phyloP scores from a whole-genome alignment of 2,888 invertebrate species.

The Ochlodes sylvanus region DNA sequence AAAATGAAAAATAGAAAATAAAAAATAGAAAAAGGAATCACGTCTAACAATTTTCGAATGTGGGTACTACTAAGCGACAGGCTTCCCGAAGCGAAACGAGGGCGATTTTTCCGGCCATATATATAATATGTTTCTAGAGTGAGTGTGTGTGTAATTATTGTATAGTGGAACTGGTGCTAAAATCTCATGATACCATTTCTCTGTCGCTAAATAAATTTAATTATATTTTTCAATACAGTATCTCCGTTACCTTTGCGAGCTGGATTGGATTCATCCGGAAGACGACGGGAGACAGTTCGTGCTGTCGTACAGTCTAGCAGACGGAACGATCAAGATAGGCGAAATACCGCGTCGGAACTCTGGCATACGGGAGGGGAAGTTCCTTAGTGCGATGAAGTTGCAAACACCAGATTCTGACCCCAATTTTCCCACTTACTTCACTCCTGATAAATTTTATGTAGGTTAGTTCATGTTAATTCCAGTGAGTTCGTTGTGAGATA shows the following conservation, averaged over 20 bases:
- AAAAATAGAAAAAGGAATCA: too few species aligned
- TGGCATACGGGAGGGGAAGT: constrained; percentile 91
- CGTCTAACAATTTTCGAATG: too few species aligned
- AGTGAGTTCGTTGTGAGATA: not conserved
- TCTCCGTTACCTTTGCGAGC: constrained; percentile 89
- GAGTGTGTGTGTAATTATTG: too few species aligned
- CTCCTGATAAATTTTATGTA: constrained; percentile 91
- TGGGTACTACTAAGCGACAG: too few species aligned
- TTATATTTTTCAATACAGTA: constrained; percentile 60
- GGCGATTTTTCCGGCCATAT: too few species aligned
- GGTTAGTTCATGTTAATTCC: constrained; percentile 76
- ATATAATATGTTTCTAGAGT: too few species aligned
- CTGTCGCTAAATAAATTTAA: too few species aligned
- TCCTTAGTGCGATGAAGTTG: constrained; percentile 87
- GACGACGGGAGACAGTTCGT: constrained; percentile 91
- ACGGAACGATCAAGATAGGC: constrained; percentile 90
- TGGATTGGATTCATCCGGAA: constrained; percentile 92
- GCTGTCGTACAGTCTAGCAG: constrained; percentile 89
- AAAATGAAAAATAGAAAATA: too few species aligned
- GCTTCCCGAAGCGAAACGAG: too few species aligned
- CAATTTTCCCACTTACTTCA: constrained; percentile 90
- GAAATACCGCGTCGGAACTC: constrained; percentile 91
- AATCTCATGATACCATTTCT: too few species aligned
- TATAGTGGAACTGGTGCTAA: too few species aligned
- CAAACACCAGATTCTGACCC: constrained; percentile 88